A percentile compares a stretch with the other conserved stretches of the same genome.
These are phyloP conservation scores for Pseudomyrmex sp. DNA, from an alignment of 1,140 invertebrate genomes.

Conservation along the genomic window DNA sequence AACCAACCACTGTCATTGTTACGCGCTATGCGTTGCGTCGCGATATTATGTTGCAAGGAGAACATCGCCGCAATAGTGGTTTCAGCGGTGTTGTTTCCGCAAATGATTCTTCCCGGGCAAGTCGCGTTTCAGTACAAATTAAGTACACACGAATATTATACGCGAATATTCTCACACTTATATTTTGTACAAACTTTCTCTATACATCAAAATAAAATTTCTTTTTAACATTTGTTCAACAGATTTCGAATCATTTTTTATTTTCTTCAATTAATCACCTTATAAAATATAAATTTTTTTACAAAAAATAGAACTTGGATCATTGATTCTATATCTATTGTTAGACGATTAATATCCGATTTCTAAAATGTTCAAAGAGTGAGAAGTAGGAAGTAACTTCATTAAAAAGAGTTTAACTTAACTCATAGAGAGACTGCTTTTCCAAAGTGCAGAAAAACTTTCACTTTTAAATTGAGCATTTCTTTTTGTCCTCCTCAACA, in stretches of 20 bases:
- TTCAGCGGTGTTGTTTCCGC: not conserved
- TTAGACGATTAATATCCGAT: no score
- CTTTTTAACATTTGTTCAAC: no score
- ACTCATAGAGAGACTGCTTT: no score
- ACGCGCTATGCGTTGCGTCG: not conserved
- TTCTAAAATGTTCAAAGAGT: slow-evolving; percentile 8
- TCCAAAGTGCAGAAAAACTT: not conserved
- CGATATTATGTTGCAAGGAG: slow-evolving; percentile 2
- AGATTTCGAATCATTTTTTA: no score
- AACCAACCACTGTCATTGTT: slow-evolving; percentile 44
- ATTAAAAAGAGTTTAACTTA: no score
- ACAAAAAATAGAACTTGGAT: no score
- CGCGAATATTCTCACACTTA: not conserved
- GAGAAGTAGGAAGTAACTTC: not conserved
- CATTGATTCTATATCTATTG: no score
- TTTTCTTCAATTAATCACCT: no score
- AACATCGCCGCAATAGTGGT: not conserved
- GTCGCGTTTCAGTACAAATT: not conserved
- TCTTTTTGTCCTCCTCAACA: not conserved
- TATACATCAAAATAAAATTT: no score
- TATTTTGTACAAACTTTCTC: not conserved
- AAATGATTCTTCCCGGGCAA: not conserved
- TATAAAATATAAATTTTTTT: no score
- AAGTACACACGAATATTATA: not conserved
- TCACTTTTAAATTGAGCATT: slow-evolving; percentile 8